Percentiles rank a stretch among this genome's conserved stretches.
These are phyloP conservation scores for Meriones unguiculatus DNA, from an alignment of 2,113 vertebrate genomes.

Conservation along the genomic window DNA sequence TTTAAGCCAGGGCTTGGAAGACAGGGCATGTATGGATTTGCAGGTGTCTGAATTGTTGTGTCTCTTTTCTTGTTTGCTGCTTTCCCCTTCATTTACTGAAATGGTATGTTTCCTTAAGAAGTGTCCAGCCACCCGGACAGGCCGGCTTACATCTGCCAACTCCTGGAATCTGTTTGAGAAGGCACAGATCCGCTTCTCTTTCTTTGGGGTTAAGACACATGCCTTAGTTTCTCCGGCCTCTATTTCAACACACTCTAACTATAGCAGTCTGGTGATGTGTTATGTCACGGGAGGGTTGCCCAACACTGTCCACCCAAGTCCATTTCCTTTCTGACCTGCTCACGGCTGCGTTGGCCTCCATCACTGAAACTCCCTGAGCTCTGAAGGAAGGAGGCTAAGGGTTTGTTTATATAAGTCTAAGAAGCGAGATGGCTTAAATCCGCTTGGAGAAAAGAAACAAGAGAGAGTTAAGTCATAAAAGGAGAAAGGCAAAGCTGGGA, in stretches of 20 bases:
- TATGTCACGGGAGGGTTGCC: neutral
- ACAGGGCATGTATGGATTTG: neutral
- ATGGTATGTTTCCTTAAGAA: neutral
- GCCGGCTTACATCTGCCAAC: neutral
- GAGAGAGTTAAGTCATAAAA: too few relatives aligned
- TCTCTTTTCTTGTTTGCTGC: neutral
- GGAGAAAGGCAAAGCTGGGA: neutral
- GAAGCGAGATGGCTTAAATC: conserved; percentile 14
- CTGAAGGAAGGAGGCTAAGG: neutral
- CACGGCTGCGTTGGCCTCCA: neutral
- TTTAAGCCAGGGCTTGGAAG: neutral
- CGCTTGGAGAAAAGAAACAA: neutral
- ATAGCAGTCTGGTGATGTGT: conserved; percentile 51
- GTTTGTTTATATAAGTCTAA: conserved; percentile 11
- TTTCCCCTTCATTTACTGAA: neutral
- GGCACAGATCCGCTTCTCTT: neutral
- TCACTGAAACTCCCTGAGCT: neutral
- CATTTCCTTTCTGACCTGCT: conserved; percentile 7
- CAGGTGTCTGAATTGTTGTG: neutral
- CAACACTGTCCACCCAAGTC: neutral
- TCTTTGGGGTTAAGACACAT: neutral
- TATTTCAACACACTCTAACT: conserved; percentile 66
- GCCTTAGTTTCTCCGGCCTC: conserved; percentile 49
- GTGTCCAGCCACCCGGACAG: neutral
- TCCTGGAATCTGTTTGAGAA: conserved; percentile 6